Evolutionary conservation across 2,797 vertebrate species (phyloP).

Genomic region (Liasis olivaceus): DNA sequence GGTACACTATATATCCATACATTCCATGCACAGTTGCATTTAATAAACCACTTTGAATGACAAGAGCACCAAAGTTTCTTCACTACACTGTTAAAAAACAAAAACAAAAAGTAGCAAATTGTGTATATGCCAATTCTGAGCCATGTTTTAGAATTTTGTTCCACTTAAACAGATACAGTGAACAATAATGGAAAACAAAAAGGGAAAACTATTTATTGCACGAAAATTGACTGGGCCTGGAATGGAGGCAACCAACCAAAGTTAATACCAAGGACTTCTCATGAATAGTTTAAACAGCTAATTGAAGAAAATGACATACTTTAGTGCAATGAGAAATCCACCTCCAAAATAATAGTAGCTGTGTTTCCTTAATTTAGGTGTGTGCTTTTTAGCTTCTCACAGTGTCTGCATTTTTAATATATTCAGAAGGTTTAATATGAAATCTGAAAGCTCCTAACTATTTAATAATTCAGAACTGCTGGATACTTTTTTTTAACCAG

Average conservation of each 20-base stretch:
- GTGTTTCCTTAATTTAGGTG: not conserved
- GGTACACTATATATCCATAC: not conserved
- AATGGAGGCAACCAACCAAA: not conserved
- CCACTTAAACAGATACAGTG: not conserved
- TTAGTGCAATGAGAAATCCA: not conserved
- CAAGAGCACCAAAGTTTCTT: not conserved
- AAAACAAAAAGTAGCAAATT: not conserved
- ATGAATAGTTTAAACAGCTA: not conserved
- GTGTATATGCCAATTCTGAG: not conserved
- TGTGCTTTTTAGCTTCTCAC: not conserved
- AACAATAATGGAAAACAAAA: not conserved
- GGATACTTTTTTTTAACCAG: not conserved
- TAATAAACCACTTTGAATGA: not conserved
- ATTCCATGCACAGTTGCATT: not conserved
- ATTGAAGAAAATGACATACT: not conserved
- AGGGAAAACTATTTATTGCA: not conserved
- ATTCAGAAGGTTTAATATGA: not conserved
- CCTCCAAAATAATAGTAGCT: not conserved
- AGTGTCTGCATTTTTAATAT: not conserved
- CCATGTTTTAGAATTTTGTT: not conserved
- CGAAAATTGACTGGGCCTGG: not conserved
- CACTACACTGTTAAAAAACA: not conserved
- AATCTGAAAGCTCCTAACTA: not conserved
- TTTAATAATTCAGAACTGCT: not conserved
- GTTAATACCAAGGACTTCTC: not conserved